Evolutionary conservation across 1,140 invertebrate genomes (phyloP).

Genomic region (Trissolcus basalis): DNA sequence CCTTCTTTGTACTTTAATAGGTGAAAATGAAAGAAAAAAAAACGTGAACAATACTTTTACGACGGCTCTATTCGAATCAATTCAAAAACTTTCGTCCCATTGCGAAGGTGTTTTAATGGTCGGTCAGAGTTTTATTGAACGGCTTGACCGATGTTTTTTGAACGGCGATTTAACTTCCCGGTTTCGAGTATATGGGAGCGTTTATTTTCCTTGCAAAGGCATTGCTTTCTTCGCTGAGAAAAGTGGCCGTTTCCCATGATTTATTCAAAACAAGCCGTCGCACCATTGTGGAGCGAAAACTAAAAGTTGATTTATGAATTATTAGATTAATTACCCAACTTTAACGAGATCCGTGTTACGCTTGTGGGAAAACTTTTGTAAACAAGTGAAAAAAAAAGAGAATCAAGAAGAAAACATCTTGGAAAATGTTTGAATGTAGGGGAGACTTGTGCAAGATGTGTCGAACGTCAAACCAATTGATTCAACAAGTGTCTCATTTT

Average conservation of each 20-base stretch:
- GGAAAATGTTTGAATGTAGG: not conserved
- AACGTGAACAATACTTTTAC: too few relatives aligned
- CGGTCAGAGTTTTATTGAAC: conserved; percentile 12
- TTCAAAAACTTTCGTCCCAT: not conserved
- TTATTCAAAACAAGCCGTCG: conserved; percentile 20
- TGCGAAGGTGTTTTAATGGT: conserved; percentile 1
- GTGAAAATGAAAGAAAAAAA: too few relatives aligned
- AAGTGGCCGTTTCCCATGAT: conserved; percentile 15
- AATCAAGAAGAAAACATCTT: not conserved
- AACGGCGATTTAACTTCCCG: conserved; percentile 15
- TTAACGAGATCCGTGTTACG: too few relatives aligned
- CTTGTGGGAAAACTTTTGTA: too few relatives aligned
- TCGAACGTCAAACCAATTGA: conserved; percentile 13
- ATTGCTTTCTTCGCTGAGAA: conserved; percentile 1
- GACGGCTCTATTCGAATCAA: too few relatives aligned
- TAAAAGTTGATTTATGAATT: conserved; percentile 32
- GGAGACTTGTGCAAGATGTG: not conserved
- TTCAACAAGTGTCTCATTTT: conserved; percentile 32
- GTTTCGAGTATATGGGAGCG: conserved; percentile 1
- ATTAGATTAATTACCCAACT: conserved; percentile 6
- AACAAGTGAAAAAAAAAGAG: not conserved
- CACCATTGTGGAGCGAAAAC: conserved; percentile 5
- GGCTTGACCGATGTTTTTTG: conserved; percentile 11
- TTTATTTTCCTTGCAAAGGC: not conserved
- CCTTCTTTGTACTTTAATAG: too few relatives aligned